phyloP scores from a whole-genome alignment of 2,797 vertebrate genomes.

The Sebastiscus tertius region DNA sequence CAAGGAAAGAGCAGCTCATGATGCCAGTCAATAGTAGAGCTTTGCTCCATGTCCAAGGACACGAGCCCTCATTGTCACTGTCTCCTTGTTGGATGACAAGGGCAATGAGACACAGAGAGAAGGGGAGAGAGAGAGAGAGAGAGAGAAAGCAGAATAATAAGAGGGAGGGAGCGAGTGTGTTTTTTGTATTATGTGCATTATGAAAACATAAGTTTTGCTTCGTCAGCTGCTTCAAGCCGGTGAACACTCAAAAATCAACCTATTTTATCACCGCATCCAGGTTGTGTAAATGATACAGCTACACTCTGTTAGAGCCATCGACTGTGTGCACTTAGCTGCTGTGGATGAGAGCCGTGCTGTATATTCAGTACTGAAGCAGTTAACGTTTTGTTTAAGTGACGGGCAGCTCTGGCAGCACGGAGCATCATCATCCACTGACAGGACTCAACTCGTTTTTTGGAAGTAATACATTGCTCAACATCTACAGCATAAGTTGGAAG shows the following conservation, averaged over 20 bases:
- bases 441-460: constrained; percentile 51
- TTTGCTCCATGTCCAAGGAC: constrained; percentile 76
- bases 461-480: constrained; percentile 44
- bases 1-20: constrained; percentile 77
- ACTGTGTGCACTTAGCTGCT: constrained; percentile 24
- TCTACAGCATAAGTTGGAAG: constrained; percentile 45
- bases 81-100: constrained; percentile 73
- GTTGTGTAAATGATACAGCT: constrained; percentile 24
- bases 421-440: constrained; percentile 32
- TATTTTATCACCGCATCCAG: constrained; percentile 25
- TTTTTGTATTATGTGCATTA: constrained; percentile 7
- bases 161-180: background rate
- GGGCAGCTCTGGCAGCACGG: constrained; percentile 24
- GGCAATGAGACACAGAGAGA: constrained; percentile 34
- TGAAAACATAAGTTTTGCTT: constrained; percentile 11
- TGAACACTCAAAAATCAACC: constrained; percentile 25
- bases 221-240: background rate
- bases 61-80: constrained; percentile 65
- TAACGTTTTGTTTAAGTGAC: constrained; percentile 40
- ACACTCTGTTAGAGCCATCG: background rate
- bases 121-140: constrained; percentile 3
- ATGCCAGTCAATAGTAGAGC: constrained; percentile 77
- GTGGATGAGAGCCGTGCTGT: background rate
- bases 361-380: constrained; percentile 13
- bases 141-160: constrained; percentile 2